These are phyloP conservation scores for Choristoneura fumiferana DNA, from an alignment of 1,140 invertebrate genomes.

Conservation along the genomic window DNA sequence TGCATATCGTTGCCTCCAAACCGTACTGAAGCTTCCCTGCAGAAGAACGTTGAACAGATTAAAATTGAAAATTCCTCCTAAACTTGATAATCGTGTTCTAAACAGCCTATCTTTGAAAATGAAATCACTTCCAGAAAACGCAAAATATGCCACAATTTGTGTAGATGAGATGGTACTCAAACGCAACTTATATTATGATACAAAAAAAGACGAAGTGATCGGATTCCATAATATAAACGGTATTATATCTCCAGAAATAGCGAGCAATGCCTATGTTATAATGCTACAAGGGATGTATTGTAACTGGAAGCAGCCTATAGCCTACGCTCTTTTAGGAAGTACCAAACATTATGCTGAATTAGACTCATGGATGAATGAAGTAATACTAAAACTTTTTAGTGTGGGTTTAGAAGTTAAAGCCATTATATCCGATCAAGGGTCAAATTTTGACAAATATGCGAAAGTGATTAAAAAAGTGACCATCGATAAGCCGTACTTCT, in stretches of 20 bases:
- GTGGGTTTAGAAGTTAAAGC: constrained; percentile 33
- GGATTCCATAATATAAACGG: constrained; percentile 33
- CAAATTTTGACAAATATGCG: constrained; percentile 32
- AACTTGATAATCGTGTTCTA: constrained; percentile 18
- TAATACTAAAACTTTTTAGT: constrained; percentile 26
- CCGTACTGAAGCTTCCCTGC: too few species aligned
- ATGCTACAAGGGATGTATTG: constrained; percentile 31
- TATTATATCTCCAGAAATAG: constrained; percentile 24
- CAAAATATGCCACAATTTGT: constrained; percentile 26
- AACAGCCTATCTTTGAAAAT: constrained; percentile 11
- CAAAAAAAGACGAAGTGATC: constrained; percentile 30
- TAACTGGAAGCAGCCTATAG: constrained; percentile 40
- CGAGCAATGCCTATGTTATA: constrained; percentile 26
- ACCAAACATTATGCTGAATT: constrained; percentile 27
- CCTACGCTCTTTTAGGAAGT: constrained; percentile 28
- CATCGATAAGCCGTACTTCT: constrained; percentile 31
- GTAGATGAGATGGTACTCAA: constrained; percentile 35
- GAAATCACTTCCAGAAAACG: constrained; percentile 22
- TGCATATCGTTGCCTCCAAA: constrained; percentile 3
- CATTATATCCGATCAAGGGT: constrained; percentile 29
- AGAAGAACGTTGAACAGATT: background rate
- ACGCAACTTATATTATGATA: constrained; percentile 26
- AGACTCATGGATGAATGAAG: constrained; percentile 29
- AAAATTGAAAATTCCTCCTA: constrained; percentile 22
- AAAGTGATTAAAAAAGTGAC: constrained; percentile 28